Evolutionary conservation across 2,797 vertebrate species (phyloP).

Genomic region (Alca torda): DNA sequence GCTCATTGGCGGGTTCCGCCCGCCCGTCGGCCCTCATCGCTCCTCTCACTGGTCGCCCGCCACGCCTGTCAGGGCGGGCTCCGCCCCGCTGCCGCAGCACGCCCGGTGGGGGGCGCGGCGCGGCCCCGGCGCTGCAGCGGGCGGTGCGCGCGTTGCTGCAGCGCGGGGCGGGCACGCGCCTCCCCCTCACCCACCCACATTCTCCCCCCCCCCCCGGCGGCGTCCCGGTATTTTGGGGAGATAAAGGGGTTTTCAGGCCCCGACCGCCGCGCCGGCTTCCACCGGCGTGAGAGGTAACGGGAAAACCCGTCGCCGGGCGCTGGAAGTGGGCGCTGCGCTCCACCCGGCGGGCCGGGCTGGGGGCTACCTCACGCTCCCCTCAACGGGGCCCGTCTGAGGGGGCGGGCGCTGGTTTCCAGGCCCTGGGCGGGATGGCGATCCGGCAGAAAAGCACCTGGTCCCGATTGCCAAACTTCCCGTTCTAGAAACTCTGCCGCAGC

Average conservation of each 20-base stretch:
- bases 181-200: not conserved
- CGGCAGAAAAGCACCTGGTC: not conserved
- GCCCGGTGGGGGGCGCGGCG: not conserved
- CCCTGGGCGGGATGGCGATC: not conserved
- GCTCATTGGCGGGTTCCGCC: not conserved
- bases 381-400: not conserved
- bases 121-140: not conserved
- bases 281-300: not conserved
- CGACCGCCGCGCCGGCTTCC: not conserved
- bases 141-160: not conserved
- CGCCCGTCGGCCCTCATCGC: not conserved
- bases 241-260: not conserved
- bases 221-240: not conserved
- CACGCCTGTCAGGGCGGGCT: not conserved
- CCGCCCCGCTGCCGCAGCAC: not conserved
- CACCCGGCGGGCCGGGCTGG: not conserved
- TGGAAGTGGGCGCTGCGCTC: not conserved
- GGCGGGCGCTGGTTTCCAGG: not conserved
- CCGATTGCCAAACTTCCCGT: not conserved
- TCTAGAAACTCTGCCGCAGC: not conserved
- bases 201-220: not conserved
- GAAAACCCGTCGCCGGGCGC: not conserved
- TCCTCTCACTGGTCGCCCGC: rapidly evolving
- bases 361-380: not conserved
- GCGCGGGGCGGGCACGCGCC: not conserved